These are phyloP conservation scores for Apus apus DNA, from an alignment of 2,113 vertebrate species.

Conservation along the genomic window DNA sequence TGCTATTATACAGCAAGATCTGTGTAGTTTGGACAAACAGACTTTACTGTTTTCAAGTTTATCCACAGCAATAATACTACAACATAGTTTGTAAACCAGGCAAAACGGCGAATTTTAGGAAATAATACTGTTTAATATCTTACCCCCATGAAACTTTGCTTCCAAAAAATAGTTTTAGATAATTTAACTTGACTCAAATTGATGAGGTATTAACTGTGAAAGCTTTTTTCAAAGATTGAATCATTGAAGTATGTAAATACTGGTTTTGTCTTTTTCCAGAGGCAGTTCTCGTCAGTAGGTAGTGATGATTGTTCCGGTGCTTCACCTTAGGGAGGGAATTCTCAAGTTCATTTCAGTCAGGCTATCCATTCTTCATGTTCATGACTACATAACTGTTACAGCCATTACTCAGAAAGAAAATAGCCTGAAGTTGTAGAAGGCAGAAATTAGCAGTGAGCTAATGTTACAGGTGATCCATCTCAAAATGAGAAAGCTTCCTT, in stretches of 20 bases:
- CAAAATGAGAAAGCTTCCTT: neutral
- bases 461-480: neutral
- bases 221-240: neutral
- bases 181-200: neutral
- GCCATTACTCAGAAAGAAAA: neutral
- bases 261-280: neutral
- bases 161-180: neutral
- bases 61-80: neutral
- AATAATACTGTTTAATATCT: neutral
- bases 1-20: neutral
- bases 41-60: neutral
- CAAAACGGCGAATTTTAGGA: neutral
- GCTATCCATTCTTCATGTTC: neutral
- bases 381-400: neutral
- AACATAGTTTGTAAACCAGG: neutral
- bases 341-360: neutral
- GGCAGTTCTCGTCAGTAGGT: neutral
- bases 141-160: neutral
- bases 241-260: neutral
- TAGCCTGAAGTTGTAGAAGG: neutral
- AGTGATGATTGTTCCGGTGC: neutral
- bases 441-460: neutral
- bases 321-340: slow-evolving; percentile 17
- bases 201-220: neutral
- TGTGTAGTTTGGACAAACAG: neutral